phyloP scores from a whole-genome alignment of 2,113 vertebrate genomes.

The Odontesthes bonariensis region DNA sequence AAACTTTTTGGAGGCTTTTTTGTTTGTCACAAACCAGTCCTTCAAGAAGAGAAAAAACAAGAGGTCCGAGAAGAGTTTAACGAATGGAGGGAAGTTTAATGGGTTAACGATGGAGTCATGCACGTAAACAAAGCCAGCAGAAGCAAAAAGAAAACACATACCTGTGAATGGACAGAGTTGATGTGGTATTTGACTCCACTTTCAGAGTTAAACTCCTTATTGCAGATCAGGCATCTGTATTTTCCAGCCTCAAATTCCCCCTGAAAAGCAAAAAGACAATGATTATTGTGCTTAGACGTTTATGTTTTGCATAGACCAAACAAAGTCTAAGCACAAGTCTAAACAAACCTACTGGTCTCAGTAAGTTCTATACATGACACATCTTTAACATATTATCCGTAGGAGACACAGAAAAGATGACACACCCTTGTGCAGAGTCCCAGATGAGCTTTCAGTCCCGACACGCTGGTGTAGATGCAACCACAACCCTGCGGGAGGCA shows the following conservation, averaged over 20 bases:
- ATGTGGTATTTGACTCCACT: slow-evolving; percentile 99
- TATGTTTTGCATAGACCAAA: too few species aligned
- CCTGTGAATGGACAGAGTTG: slow-evolving; percentile 94
- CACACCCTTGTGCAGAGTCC: slow-evolving; percentile 91
- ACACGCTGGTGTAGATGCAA: slow-evolving; percentile 92
- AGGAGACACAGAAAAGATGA: neutral
- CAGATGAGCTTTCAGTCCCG: slow-evolving; percentile 94
- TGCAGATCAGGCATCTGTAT: slow-evolving; percentile 93
- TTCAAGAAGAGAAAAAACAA: slow-evolving; percentile 39
- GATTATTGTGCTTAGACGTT: neutral
- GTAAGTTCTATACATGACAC: too few species aligned
- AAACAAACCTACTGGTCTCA: too few species aligned
- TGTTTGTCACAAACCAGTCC: slow-evolving; percentile 94
- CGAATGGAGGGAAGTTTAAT: neutral
- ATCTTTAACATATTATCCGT: too few species aligned
- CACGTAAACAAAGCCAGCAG: neutral
- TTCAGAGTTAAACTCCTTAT: slow-evolving; percentile 94
- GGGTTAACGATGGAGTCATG: neutral
- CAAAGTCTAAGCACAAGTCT: too few species aligned
- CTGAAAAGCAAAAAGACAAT: slow-evolving; percentile 68
- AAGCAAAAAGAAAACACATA: slow-evolving; percentile 44
- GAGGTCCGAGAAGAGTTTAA: neutral
- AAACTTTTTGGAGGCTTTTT: slow-evolving; percentile 88
- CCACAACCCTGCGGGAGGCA: slow-evolving; percentile 86
- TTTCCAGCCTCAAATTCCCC: slow-evolving; percentile 94